Evolutionary conservation across 1,140 invertebrate species (phyloP).

Genomic region (Euura saliciscinereae): DNA sequence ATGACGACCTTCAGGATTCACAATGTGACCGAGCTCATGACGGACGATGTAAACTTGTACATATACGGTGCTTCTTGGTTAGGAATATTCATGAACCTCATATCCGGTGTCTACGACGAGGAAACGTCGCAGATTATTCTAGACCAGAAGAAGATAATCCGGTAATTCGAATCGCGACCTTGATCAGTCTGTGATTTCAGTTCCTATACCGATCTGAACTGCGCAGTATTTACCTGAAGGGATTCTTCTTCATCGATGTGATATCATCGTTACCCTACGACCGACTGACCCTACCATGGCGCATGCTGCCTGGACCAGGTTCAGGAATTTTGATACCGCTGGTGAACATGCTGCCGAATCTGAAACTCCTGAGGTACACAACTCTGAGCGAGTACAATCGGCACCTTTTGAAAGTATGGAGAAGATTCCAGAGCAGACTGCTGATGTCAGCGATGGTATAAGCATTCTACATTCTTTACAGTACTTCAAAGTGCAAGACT

Average conservation of each 20-base stretch:
- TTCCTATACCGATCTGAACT: slow-evolving; percentile 6
- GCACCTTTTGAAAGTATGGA: slow-evolving; percentile 43
- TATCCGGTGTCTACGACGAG: slow-evolving; percentile 42
- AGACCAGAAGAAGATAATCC: slow-evolving; percentile 39
- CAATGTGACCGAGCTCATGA: slow-evolving; percentile 35
- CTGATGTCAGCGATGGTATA: slow-evolving; percentile 1
- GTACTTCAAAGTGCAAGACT: slow-evolving; percentile 41
- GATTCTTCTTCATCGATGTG: slow-evolving; percentile 43
- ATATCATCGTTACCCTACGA: slow-evolving; percentile 51
- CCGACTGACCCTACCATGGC: slow-evolving; percentile 45
- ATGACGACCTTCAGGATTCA: slow-evolving; percentile 45
- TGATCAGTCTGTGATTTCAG: not conserved
- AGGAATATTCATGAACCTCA: slow-evolving; percentile 42
- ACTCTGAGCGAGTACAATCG: slow-evolving; percentile 37
- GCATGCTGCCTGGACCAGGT: slow-evolving; percentile 37
- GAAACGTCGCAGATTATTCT: slow-evolving; percentile 34
- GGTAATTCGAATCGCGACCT: slow-evolving; percentile 28
- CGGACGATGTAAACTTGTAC: slow-evolving; percentile 41
- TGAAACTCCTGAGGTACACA: slow-evolving; percentile 45
- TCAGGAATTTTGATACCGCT: slow-evolving; percentile 29
- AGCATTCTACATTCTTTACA: slow-evolving; percentile 28
- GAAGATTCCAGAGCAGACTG: slow-evolving; percentile 6
- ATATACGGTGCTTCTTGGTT: slow-evolving; percentile 52
- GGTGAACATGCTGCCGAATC: slow-evolving; percentile 47
- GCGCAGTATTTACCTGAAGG: slow-evolving; percentile 40